phyloP scores from a whole-genome alignment of 2,113 vertebrate species.

The Anolis carolinensis region DNA sequence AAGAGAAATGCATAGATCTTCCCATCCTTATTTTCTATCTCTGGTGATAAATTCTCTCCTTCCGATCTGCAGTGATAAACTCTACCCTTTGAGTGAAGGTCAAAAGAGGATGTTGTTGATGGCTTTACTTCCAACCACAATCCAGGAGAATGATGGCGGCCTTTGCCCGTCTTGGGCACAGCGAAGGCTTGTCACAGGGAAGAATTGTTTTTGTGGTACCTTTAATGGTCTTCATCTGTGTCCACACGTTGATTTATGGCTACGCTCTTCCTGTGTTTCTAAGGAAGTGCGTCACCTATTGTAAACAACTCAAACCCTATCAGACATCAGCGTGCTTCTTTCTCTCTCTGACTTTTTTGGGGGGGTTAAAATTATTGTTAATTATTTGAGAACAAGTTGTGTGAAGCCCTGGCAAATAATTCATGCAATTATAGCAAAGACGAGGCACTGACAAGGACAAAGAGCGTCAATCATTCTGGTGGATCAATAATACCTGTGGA shows the following conservation, averaged over 20 bases:
- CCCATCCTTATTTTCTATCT: not conserved
- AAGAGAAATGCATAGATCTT: not conserved
- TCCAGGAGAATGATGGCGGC: not conserved
- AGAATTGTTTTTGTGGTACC: constrained; percentile 33
- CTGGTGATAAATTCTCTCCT: too few relatives aligned
- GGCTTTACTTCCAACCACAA: not conserved
- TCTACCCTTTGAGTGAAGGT: constrained; percentile 6
- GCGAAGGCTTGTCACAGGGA: constrained; percentile 20
- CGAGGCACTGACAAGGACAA: constrained; percentile 56
- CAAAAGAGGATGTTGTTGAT: not conserved
- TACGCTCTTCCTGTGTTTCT: constrained; percentile 54
- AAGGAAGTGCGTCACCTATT: constrained; percentile 53
- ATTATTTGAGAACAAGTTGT: constrained; percentile 67
- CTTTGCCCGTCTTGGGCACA: not conserved
- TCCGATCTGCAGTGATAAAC: too few relatives aligned
- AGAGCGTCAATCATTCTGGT: constrained; percentile 54
- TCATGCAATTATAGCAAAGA: constrained; percentile 68
- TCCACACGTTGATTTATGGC: constrained; percentile 65
- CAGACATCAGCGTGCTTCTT: constrained; percentile 38
- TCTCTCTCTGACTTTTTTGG: not conserved
- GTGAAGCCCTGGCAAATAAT: constrained; percentile 64
- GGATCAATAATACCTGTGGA: constrained; percentile 67
- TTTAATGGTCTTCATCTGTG: constrained; percentile 55
- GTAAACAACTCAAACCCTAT: constrained; percentile 64
- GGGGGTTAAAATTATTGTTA: constrained; percentile 64